Evolutionary conservation across 2,113 vertebrate genomes (phyloP), one percentile per base, ranked within the genome.

Genomic region (Cephalopterus ornatus): DNA sequence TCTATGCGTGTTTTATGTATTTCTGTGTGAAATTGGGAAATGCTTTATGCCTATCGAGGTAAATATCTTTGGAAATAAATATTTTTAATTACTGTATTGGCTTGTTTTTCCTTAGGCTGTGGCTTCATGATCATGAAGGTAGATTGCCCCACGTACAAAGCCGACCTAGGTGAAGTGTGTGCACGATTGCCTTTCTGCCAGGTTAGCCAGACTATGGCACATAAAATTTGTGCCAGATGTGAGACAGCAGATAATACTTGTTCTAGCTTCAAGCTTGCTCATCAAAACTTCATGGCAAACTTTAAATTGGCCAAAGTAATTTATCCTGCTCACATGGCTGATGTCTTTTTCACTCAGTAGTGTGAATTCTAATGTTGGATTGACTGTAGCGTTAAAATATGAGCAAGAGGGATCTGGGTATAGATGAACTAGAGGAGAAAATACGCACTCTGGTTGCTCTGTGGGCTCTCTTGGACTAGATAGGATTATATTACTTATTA

Each of bases 1-100:
- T 98, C 98, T 98, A 98, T 98, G 97, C 97, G 94, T 97, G 92
- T 97, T 94, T 92, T 95, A 97, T 97, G 88, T 98, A 98, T 99
- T 99, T 99, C 98, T 99, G 98, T 98, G 96, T 98, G 99, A 99
- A 99, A 99, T 98, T 94, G 96, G 79, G 87, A 98, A 93, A 97
- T 96, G 93, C 92, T 98, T 98, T 97, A 97, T 98, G 98, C 97
- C 97, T 98, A 92, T 97, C 98, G 93, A 98, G 99, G 98, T 98
- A 97, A 97, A 93, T 97, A 95, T 96, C 96, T 96, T 98, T 97
- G 98, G 97, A 98, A 98, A 98, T 98, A 99, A 99, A 98, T 98
- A 98, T 98, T 98, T 98, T 98, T 97, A 98, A 97, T 96, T 98
- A 98, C 62, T 91, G 11, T 89, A 93, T 56, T 89, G 65, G 49